Evolutionary conservation across 2,797 vertebrate species (phyloP).

Genomic region (Cyprinella venusta): DNA sequence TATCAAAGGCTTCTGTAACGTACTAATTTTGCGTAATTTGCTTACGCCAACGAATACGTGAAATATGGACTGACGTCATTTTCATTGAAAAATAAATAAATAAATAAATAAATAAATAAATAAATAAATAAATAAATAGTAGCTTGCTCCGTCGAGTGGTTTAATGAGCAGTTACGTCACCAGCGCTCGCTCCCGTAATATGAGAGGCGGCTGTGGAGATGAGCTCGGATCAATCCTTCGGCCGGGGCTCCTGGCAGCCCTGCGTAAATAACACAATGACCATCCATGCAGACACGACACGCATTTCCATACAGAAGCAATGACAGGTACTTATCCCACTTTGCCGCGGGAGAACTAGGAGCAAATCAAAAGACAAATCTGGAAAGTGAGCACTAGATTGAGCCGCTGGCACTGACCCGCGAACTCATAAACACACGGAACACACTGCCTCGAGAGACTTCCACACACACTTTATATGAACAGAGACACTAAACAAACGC

Average conservation of each 20-base stretch:
- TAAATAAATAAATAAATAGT: too few species aligned
- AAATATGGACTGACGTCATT: not conserved
- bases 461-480: accelerated
- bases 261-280: slow-evolving; percentile 42
- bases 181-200: not conserved
- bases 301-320: slow-evolving; percentile 38
- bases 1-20: not conserved
- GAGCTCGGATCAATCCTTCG: slow-evolving; percentile 26
- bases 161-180: not conserved
- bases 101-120: too few species aligned
- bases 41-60: not conserved
- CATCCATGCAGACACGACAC: slow-evolving; percentile 22
- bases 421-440: not conserved
- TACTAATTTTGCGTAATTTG: not conserved
- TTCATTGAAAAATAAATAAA: too few species aligned
- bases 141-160: too few species aligned
- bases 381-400: not conserved
- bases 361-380: slow-evolving; percentile 48
- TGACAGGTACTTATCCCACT: slow-evolving; percentile 41
- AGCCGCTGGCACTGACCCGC: slow-evolving; percentile 1
- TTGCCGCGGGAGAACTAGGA: slow-evolving; percentile 4
- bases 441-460: not conserved
- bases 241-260: slow-evolving; percentile 10
- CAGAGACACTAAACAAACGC: not conserved
- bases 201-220: not conserved